Base-by-base conservation (phyloP, 2,797 vertebrate species). In the Gallinago nigripennis region DNA sequence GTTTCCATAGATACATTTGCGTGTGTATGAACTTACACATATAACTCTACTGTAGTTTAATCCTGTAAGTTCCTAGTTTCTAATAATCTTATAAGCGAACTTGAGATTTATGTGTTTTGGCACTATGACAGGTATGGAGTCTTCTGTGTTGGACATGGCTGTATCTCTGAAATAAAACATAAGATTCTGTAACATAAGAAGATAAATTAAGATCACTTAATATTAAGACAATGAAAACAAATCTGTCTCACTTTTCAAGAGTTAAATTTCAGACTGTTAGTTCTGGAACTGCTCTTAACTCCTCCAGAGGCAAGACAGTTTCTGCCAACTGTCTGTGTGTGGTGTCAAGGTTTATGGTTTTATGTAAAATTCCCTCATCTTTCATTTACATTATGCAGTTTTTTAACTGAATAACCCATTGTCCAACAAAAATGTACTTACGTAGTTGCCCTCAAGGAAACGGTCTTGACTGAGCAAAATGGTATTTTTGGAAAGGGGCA, bases 1-100 rank as follows among this genome's bases (percentile, higher is more conserved):
- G 2, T 66, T 83, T 56, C 39, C 13, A 1, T 4, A 16, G 24
- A 15, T 81, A 7, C 6, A 16, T 33, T 41, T 78, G 13, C 46
- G 41, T 77, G 30, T 39, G 12, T 6, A 2, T 35, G 31, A 50
- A 11, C 43, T 54, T 39, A 45, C 8, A 8, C 0, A 1, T 8
- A 8, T 31, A 77, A 70, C 30, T 16, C 30, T 16, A 3, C 5
- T 31, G 30, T 39, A 25, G 18, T 10, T 71, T 39, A 33, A 56
- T 56, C 18, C 66, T 80, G 4, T 78, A 28, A 54, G 39, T 69
- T 45, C 20, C 20, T 6, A 21, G 20, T 46, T 46, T 21, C 45
- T 46, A 46, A 46, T 46, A 46, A 21, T 21, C 11, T 46, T 46
- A 21, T 46, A 46, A 46, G 20, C 21, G 20, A 46, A 21, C 45